These are phyloP conservation scores for Lanistes nyassanus DNA, from an alignment of 1,140 invertebrate species.

Conservation along the genomic window DNA sequence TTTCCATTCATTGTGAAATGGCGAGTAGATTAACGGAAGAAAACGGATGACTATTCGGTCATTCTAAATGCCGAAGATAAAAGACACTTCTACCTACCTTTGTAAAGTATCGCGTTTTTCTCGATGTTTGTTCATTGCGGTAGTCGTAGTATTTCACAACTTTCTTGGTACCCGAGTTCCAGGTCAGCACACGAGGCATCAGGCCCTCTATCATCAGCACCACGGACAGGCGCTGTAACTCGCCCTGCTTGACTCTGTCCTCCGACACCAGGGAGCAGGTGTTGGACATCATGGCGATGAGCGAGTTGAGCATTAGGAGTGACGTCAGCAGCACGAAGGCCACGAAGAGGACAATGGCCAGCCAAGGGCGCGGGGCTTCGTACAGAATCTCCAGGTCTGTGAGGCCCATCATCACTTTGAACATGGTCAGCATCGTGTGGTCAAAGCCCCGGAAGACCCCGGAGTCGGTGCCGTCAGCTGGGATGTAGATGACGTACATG, in stretches of 20 bases:
- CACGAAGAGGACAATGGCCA: slow-evolving; percentile 19
- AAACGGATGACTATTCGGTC: too few relatives aligned
- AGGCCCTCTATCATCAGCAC: too few relatives aligned
- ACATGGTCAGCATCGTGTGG: slow-evolving; percentile 36
- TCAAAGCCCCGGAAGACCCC: slow-evolving; percentile 26
- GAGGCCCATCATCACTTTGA: slow-evolving; percentile 44
- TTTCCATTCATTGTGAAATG: too few relatives aligned
- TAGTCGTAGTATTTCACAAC: too few relatives aligned
- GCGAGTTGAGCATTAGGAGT: slow-evolving; percentile 16
- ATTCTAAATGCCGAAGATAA: too few relatives aligned
- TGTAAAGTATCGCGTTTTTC: too few relatives aligned
- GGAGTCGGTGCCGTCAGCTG: background rate
- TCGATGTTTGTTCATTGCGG: too few relatives aligned
- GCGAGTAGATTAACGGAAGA: too few relatives aligned
- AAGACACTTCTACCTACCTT: too few relatives aligned
- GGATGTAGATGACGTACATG: slow-evolving; percentile 38
- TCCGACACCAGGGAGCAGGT: slow-evolving; percentile 17
- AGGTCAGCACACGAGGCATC: too few relatives aligned
- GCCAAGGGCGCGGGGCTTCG: background rate
- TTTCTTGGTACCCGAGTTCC: too few relatives aligned
- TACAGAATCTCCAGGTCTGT: slow-evolving; percentile 34
- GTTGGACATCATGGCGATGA: slow-evolving; percentile 28
- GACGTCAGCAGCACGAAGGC: slow-evolving; percentile 14
- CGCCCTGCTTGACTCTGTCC: slow-evolving; percentile 5
- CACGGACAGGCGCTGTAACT: too few relatives aligned